These are phyloP conservation scores for Raja brachyura DNA, from an alignment of 2,113 vertebrate genomes.

Conservation along the genomic window DNA sequence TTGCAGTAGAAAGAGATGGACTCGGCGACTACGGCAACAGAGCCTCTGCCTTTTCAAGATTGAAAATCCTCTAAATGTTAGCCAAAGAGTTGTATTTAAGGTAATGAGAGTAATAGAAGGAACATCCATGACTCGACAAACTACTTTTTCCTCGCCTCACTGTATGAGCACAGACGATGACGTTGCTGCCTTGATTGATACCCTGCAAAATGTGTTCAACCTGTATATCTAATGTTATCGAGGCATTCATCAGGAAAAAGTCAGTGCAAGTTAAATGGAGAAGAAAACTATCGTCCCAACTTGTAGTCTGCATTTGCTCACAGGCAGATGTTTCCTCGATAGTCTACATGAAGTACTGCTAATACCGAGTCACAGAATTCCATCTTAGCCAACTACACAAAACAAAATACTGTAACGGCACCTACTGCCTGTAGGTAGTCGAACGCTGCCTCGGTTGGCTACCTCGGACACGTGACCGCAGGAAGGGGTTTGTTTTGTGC, in stretches of 20 bases:
- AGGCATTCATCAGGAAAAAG: background rate
- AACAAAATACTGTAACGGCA: no score
- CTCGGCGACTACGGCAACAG: no score
- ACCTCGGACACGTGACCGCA: no score
- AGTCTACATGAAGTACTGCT: background rate
- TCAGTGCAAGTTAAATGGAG: background rate
- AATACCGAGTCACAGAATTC: background rate
- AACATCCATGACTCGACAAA: background rate
- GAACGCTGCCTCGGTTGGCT: no score
- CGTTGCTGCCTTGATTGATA: background rate
- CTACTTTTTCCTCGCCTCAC: background rate
- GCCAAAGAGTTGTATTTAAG: background rate
- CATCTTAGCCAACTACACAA: background rate
- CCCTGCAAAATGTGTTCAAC: background rate
- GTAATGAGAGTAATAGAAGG: background rate
- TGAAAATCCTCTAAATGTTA: no score
- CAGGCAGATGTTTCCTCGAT: background rate
- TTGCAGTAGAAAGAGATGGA: no score
- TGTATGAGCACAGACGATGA: background rate
- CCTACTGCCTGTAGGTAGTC: no score
- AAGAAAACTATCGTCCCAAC: background rate
- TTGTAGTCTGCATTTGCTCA: background rate
- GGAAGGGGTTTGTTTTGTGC: no score
- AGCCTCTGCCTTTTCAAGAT: background rate
- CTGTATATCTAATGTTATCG: background rate